A percentile compares a stretch with the other conserved stretches of the same genome.
Conservation (phyloP, 2,113 vertebrate species). For the Spilogale gracilis region DNA sequence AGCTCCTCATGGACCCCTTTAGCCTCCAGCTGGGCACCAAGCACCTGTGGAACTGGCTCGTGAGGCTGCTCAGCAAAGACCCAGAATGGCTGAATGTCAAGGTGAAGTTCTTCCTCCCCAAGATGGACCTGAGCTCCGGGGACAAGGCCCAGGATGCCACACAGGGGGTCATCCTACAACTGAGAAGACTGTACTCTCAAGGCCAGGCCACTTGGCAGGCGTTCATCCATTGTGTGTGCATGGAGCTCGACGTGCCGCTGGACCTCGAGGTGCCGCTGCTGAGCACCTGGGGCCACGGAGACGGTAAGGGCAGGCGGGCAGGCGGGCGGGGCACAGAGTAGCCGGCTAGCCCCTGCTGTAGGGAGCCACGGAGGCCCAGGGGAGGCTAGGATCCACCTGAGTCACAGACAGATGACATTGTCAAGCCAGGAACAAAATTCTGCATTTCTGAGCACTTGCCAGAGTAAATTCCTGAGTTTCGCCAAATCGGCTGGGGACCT, state of each 20-base stretch:
- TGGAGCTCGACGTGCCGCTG: slow-evolving; percentile 90
- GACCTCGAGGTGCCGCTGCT: slow-evolving; percentile 89
- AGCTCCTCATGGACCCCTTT: not conserved
- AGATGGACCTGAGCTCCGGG: not conserved
- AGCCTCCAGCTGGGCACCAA: slow-evolving; percentile 66
- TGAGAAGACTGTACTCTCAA: slow-evolving; percentile 83
- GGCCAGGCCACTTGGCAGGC: slow-evolving; percentile 79
- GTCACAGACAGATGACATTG: not conserved
- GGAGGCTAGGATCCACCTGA: not conserved
- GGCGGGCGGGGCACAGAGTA: accelerated
- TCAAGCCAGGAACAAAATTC: not conserved
- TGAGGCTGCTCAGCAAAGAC: slow-evolving; percentile 82
- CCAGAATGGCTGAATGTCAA: slow-evolving; percentile 62
- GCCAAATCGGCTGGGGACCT: not conserved
- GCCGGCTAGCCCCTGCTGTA: not conserved
- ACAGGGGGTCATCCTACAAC: slow-evolving; percentile 68
- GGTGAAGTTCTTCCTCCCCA: slow-evolving; percentile 79
- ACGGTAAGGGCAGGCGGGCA: slow-evolving; percentile 65
- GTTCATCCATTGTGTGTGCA: slow-evolving; percentile 89
- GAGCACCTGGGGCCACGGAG: slow-evolving; percentile 85
- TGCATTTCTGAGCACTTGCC: not conserved
- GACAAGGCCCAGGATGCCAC: accelerated
- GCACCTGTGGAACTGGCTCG: slow-evolving; percentile 82
- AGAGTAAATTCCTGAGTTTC: not conserved
- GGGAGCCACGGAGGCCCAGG: not conserved